Percentiles rank a stretch among this genome's conserved stretches.
Conservation (phyloP, 1,140 invertebrate species). For the Acromyrmex heyeri region DNA sequence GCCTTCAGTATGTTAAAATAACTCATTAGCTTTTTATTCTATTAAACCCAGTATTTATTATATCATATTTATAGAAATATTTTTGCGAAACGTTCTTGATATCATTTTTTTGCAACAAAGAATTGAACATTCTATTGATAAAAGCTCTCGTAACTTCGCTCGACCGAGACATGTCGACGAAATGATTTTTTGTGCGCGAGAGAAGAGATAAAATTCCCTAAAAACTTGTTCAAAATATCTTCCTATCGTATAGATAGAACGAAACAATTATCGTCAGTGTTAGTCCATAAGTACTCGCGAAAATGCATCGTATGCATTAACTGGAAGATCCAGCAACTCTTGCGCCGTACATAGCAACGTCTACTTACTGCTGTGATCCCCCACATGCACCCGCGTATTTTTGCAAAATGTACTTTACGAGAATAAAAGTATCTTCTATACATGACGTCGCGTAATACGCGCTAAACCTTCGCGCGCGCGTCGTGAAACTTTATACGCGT, state of each 20-base stretch:
- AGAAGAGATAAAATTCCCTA: not conserved
- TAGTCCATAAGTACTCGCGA: conserved; percentile 15
- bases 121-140: conserved; percentile 24
- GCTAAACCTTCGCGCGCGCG: conserved; percentile 3
- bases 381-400: conserved; percentile 9
- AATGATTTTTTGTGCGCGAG: conserved; percentile 26
- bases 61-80: not conserved
- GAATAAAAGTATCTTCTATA: conserved; percentile 3
- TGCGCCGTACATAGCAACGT: not conserved
- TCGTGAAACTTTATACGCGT: conserved; percentile 31
- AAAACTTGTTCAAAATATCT: conserved; percentile 29
- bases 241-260: conserved; percentile 18
- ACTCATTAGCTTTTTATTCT: conserved; percentile 29
- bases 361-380: not conserved
- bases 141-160: conserved; percentile 46
- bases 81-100: conserved; percentile 12
- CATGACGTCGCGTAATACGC: conserved; percentile 18
- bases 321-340: conserved; percentile 1
- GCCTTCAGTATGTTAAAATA: conserved; percentile 26
- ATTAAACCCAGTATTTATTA: not conserved
- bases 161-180: not conserved
- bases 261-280: conserved; percentile 18
- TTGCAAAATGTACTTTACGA: conserved; percentile 36
- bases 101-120: conserved; percentile 27
- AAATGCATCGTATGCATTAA: conserved; percentile 42